Conservation (phyloP, 2,888 invertebrate genomes). For the Hyposoter dolosus region DNA sequence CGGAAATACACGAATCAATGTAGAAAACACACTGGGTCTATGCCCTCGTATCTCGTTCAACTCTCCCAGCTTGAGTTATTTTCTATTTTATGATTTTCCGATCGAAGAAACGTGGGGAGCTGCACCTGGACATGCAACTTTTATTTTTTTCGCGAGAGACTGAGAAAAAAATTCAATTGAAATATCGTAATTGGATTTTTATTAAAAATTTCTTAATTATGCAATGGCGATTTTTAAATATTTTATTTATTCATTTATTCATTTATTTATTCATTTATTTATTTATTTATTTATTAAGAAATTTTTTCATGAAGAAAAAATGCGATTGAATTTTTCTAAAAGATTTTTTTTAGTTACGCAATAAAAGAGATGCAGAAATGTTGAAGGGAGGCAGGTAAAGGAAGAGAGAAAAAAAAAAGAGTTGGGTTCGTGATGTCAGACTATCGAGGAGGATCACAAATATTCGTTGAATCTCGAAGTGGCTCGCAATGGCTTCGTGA, state of each 20-base stretch:
- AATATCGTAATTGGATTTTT: not conserved
- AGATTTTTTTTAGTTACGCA: not conserved
- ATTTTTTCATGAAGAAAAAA: too few species aligned
- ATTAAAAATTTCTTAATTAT: not conserved
- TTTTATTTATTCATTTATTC: not conserved
- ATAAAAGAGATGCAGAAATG: constrained; percentile 2
- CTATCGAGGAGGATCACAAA: constrained; percentile 40
- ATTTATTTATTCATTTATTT: not conserved
- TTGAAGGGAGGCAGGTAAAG: not conserved
- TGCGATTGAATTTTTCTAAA: not conserved
- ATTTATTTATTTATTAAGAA: too few species aligned
- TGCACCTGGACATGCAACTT: constrained; percentile 10
- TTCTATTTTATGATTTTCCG: constrained; percentile 49
- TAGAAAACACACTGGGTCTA: constrained; percentile 6
- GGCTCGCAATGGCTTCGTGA: constrained; percentile 6
- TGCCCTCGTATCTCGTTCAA: constrained; percentile 8
- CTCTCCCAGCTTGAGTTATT: not conserved
- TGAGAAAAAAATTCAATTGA: not conserved
- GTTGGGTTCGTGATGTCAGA: constrained; percentile 36
- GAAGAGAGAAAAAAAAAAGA: constrained; percentile 30
- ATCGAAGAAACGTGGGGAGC: constrained; percentile 8
- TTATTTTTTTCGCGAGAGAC: not conserved
- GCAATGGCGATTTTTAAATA: not conserved
- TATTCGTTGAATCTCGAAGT: constrained; percentile 55
- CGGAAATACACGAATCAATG: constrained; percentile 39